These are phyloP conservation scores for Artibeus lituratus DNA, from an alignment of 2,797 vertebrate genomes.

Conservation along the genomic window DNA sequence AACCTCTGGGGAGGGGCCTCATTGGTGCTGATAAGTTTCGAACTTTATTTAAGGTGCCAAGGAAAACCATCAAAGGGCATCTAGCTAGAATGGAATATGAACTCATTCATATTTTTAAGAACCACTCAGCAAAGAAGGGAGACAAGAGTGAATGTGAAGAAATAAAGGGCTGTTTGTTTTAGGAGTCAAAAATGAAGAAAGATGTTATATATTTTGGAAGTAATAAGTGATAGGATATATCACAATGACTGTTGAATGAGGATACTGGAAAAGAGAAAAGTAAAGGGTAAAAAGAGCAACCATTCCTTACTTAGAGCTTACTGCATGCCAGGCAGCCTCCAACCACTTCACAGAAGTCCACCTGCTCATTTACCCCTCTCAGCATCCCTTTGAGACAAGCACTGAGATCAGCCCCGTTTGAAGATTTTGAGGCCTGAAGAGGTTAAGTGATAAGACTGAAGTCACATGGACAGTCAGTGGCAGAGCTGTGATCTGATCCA, in stretches of 20 bases:
- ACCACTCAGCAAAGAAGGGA: background rate
- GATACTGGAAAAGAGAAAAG: background rate
- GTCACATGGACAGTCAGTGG: background rate
- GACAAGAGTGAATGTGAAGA: background rate
- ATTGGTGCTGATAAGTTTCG: accelerated
- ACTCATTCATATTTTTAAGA: background rate
- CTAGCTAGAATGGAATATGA: background rate
- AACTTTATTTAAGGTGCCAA: background rate
- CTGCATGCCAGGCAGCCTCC: background rate
- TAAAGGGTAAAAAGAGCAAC: background rate
- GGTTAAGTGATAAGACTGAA: background rate
- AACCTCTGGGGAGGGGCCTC: background rate
- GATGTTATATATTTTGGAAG: background rate
- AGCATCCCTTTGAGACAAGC: background rate
- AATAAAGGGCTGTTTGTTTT: background rate
- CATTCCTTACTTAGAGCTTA: background rate
- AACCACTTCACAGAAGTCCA: background rate
- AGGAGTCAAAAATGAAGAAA: background rate
- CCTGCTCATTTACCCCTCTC: background rate
- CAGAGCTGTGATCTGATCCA: background rate
- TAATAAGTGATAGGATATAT: background rate
- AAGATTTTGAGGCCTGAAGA: background rate
- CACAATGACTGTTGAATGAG: background rate
- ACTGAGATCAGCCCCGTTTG: background rate
- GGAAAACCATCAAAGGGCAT: background rate